Conservation (phyloP, 2,888 invertebrate species). For the Stenoptilia bipunctidactyla region DNA sequence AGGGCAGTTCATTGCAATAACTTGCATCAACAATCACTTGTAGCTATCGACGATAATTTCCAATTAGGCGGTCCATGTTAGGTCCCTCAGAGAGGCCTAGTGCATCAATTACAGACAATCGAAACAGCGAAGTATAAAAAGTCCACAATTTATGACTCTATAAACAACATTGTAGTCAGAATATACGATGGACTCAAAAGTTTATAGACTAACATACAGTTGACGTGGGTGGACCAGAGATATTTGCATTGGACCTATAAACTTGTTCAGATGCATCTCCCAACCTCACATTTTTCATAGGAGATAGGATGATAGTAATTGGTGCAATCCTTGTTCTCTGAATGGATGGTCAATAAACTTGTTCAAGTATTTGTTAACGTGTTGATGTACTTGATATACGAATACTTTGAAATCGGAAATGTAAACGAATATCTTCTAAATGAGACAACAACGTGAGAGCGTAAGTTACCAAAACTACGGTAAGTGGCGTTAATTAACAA, state of each 20-base stretch:
- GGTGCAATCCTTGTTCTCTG: slow-evolving; percentile 13
- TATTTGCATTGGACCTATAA: slow-evolving; percentile 29
- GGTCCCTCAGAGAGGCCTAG: slow-evolving; percentile 19
- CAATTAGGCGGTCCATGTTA: slow-evolving; percentile 41
- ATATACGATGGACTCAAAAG: slow-evolving; percentile 17
- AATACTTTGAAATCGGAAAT: slow-evolving; percentile 14
- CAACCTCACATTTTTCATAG: not conserved
- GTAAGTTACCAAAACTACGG: slow-evolving; percentile 38
- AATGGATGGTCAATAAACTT: slow-evolving; percentile 16
- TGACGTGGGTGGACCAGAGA: slow-evolving; percentile 20
- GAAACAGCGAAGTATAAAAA: slow-evolving; percentile 27
- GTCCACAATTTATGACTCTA: slow-evolving; percentile 26
- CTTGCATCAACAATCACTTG: slow-evolving; percentile 41
- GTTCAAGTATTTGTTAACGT: slow-evolving; percentile 13
- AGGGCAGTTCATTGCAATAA: slow-evolving; percentile 35
- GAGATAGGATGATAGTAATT: not conserved
- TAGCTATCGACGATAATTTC: slow-evolving; percentile 44
- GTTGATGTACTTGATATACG: slow-evolving; percentile 6
- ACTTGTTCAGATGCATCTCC: slow-evolving; percentile 4
- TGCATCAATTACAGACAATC: slow-evolving; percentile 12
- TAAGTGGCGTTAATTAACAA: slow-evolving; percentile 54
- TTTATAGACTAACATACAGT: slow-evolving; percentile 17
- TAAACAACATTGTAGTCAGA: slow-evolving; percentile 37
- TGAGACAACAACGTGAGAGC: slow-evolving; percentile 19
- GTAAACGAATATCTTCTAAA: slow-evolving; percentile 16